Percentiles rank a stretch among this genome's conserved stretches.
phyloP scores from a whole-genome alignment of 2,797 vertebrate genomes.

The Acanthurus leucopareius region DNA sequence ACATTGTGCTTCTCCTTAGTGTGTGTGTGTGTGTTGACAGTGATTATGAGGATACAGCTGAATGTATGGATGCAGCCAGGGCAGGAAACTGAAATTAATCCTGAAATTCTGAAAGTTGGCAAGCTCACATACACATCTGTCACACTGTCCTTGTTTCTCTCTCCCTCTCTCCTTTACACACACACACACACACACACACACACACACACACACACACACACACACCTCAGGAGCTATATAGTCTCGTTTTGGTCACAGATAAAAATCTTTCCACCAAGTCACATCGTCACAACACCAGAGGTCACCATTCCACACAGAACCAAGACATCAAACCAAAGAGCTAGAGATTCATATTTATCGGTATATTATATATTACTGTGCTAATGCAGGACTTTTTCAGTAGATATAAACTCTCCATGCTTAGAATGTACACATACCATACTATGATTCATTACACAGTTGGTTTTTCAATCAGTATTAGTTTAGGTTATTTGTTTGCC shows the following conservation, averaged over 20 bases:
- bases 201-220: constrained; percentile 49
- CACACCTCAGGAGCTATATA: constrained; percentile 70
- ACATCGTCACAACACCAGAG: constrained; percentile 86
- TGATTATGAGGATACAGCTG: constrained; percentile 34
- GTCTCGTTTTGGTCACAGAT: constrained; percentile 83
- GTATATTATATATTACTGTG: constrained; percentile 87
- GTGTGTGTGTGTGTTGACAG: constrained; percentile 27
- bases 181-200: constrained; percentile 55
- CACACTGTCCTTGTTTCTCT: constrained; percentile 21
- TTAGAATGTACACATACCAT: constrained; percentile 89
- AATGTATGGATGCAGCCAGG: constrained; percentile 40
- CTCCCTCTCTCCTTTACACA: constrained; percentile 1
- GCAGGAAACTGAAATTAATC: constrained; percentile 45
- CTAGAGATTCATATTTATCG: constrained; percentile 85
- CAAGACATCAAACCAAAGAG: constrained; percentile 87
- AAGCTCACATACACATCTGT: constrained; percentile 31
- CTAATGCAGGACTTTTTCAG: constrained; percentile 88
- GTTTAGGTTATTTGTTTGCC: constrained; percentile 63
- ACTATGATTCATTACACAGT: constrained; percentile 84
- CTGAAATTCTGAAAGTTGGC: constrained; percentile 32
- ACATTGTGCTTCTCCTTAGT: constrained; percentile 70
- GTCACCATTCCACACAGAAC: constrained; percentile 86
- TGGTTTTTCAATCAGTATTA: constrained; percentile 74
- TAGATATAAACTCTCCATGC: constrained; percentile 91
- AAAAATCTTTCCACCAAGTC: constrained; percentile 80